phyloP scores from a whole-genome alignment of 2,888 invertebrate species.

The Omphaloscelis lunosa region DNA sequence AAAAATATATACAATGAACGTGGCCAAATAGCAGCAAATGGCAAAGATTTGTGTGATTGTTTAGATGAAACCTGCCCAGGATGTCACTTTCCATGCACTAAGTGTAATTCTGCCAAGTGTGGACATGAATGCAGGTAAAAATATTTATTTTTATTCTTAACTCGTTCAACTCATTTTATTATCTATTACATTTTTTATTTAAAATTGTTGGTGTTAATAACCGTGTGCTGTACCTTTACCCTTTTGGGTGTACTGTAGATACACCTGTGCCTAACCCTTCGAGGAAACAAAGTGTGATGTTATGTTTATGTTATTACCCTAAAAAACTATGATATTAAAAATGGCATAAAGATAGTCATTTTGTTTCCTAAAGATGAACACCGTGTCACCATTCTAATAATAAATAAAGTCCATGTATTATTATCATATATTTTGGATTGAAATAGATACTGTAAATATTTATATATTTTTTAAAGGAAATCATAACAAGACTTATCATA shows the following conservation, averaged over 20 bases:
- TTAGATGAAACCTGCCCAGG: constrained; percentile 94
- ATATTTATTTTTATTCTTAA: neutral
- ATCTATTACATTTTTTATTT: neutral
- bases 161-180: neutral
- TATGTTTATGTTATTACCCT: neutral
- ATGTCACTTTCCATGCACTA: constrained; percentile 95
- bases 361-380: neutral
- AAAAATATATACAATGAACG: constrained; percentile 93
- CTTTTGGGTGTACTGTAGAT: neutral
- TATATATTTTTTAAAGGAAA: no score
- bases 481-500: no score
- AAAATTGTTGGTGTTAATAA: neutral
- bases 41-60: constrained; percentile 96
- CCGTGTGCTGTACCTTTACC: neutral
- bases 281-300: neutral
- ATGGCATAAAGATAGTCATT: neutral
- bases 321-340: neutral
- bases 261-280: neutral
- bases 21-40: constrained; percentile 92
- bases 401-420: neutral
- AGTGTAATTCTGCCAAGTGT: constrained; percentile 94
- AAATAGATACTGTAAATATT: no score
- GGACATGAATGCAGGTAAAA: constrained; percentile 94
- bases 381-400: neutral
- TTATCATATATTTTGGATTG: no score